Base-by-base conservation (phyloP, 2,888 invertebrate species). In the Drosophila dives region DNA sequence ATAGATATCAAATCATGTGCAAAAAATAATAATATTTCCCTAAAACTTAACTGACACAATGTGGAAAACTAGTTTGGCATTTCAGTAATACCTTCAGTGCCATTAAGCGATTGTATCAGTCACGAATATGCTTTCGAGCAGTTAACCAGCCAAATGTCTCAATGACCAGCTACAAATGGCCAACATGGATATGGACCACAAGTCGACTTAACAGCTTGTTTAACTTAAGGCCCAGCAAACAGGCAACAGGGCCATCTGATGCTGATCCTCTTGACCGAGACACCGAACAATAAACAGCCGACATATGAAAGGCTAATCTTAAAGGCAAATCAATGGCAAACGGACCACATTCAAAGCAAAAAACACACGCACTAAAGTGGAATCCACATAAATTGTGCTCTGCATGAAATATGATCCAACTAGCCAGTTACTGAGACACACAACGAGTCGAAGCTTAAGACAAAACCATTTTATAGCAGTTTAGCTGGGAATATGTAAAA, bases 291-390 rank as follows among this genome's bases (percentile, higher is more conserved):
- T 77, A 81, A 74, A 74, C 78, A 81, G 74, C 53, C 85, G 69
- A 66, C 78, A 85, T 72, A 73, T 64, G 80, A 78, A 63, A 59
- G 56, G 67, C 69, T 83, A 78, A 87, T 89, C 86, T 87, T 80
- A 69, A 82, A 87, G 77, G 67, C 85, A 89, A 85, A 86, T 86
- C 86, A 80, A 78, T 78, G 75, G 72, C 75, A 80, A 84, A 89
- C 82, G 87, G 87, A 82, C 80, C 77, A 66, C 53, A 80, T 62
- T 36, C 69, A 67, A 66, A 69, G 74, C 61, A 72, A 58, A 64
- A 76, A 55, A 42, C 29, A 61, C 15, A 36, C 20, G 62, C 7
- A 42, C 32, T 40, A n/a, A 32, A 45, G 54, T 59, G 49, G 38
- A 63, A 59, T 56, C 59, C 64, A 67, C 64, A 64, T 78, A 79